Base-by-base conservation (phyloP, 2,797 vertebrate genomes). In the Xyrichtys novacula region DNA sequence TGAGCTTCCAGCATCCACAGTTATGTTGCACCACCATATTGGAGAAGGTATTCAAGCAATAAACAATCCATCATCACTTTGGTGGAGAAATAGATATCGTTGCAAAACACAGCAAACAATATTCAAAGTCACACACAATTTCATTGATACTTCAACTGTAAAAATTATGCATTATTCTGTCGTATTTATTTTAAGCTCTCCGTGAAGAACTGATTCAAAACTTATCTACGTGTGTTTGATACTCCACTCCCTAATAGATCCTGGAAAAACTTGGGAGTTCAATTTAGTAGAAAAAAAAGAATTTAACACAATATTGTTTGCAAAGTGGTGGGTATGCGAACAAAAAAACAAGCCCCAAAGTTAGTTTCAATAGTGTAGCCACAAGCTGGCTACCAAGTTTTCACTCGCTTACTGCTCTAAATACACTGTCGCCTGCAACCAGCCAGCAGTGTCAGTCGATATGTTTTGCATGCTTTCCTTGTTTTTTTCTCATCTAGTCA, bases 21-120 rank as follows among this genome's bases (percentile, higher is more conserved):
- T 63, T 69, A 74, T 71, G 52, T 65, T 65, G 32, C 54, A 64
- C 26, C 11, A 55, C 49, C 55, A 57, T 47, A 53, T 42, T 66
- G 54, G 54, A 60, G 34, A 63, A 78, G 28, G 26, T 56, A 71
- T 91, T 85, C 87, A 64, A 65, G 84, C 87, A 59, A 56, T 91
- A 85, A 88, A 36, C 63, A 40, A 59, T 61, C 31, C 20, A 32
- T 50, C 14, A 43, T 28, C 66, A 52, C 16, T 15, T 15, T 16
- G 32, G 16, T 5, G n/a, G 17, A 71, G 34, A 26, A 43, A 40
- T 6, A 38, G 56, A 28, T 74, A 14, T 20, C 5, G 3, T 1
- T 1, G 11, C 8, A 46, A 14, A 46, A 46, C 3, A 38, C 3
- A 14, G 2, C 14, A 12, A 6, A 23, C 29, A 52, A 11, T 36